Evolutionary conservation across 2,888 invertebrate genomes (phyloP), one percentile per base, ranked within the genome.

Genomic region (Athetis lepigone): DNA sequence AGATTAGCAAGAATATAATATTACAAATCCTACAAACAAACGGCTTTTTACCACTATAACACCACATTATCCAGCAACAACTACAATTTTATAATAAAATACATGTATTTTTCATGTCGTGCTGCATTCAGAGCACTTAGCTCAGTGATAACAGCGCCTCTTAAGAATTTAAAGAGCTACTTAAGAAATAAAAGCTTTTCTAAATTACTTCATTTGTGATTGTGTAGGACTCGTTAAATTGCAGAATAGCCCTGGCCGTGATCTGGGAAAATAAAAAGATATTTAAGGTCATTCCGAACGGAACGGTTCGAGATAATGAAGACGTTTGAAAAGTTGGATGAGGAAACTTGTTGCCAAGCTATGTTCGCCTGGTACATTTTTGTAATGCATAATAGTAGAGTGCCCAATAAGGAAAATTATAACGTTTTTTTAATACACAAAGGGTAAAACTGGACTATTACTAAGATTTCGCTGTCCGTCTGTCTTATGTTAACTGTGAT

Each of bases 191-290:
- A 79, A 67, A 65, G 56, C 56, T 62, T 57, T 66, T 62, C 39
- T 50, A 71, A 76, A 76, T 66, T 58, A 68, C 60, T 77, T 79
- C 47, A 71, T 76, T 77, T 66, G 67, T 61, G 57, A 77, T 75
- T 64, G 54, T 79, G 56, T 59, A 54, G 16, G 49, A 36, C 52
- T 57, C 62, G 16, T 57, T 45, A 61, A 8, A n/a, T 56, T 74
- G 33, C 33, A 70, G 71, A 60, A 67, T 47, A 43, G 50, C 29
- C 23, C 25, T 21, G n/a, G 16, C 43, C 42, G 9, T 60, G 60
- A 60, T 69, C 46, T 43, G 55, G 25, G 36, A 19, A 51, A 67
- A 63, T 73, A 55, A 74, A n/a, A 61, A 71, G 29, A 55, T 59
- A 54, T 70, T 54, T 23, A 33, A 49, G 56, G 70, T 69, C 50